Percentiles rank a stretch among this genome's conserved stretches.
Evolutionary conservation across 2,113 vertebrate species (phyloP).

Genomic region (Anser cygnoides): DNA sequence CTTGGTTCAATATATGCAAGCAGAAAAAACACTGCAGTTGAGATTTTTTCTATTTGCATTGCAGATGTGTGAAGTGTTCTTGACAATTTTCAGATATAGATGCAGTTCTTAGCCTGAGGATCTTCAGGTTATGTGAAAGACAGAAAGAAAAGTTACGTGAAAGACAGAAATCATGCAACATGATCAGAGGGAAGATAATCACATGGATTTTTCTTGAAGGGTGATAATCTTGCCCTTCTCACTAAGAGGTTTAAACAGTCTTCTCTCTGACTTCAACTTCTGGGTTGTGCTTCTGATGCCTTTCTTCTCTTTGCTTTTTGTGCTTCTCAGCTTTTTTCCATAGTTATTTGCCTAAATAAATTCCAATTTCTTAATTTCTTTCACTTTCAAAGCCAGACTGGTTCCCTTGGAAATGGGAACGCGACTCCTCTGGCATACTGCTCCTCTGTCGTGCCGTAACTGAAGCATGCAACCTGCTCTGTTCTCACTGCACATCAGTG

Average conservation of each 20-base stretch:
- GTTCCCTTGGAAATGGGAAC: background rate
- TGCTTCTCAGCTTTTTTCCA: background rate
- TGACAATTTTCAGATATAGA: background rate
- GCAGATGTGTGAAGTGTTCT: background rate
- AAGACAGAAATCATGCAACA: background rate
- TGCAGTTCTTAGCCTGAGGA: background rate
- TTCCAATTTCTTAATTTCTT: background rate
- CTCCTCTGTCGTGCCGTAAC: background rate
- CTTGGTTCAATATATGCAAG: background rate
- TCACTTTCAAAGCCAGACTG: background rate
- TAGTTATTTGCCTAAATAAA: background rate
- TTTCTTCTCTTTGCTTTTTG: background rate
- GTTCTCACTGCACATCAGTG: background rate
- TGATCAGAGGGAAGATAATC: background rate
- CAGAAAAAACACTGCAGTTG: background rate
- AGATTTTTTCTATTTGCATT: background rate
- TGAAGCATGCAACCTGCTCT: accelerated
- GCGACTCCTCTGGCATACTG: background rate
- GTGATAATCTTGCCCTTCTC: background rate
- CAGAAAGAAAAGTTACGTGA: background rate
- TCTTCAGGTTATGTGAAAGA: background rate
- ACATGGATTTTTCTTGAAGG: background rate
- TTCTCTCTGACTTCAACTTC: background rate
- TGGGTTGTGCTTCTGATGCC: background rate
- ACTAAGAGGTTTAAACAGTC: background rate